phyloP scores from a whole-genome alignment of 2,797 vertebrate genomes.

The Erethizon dorsatum region DNA sequence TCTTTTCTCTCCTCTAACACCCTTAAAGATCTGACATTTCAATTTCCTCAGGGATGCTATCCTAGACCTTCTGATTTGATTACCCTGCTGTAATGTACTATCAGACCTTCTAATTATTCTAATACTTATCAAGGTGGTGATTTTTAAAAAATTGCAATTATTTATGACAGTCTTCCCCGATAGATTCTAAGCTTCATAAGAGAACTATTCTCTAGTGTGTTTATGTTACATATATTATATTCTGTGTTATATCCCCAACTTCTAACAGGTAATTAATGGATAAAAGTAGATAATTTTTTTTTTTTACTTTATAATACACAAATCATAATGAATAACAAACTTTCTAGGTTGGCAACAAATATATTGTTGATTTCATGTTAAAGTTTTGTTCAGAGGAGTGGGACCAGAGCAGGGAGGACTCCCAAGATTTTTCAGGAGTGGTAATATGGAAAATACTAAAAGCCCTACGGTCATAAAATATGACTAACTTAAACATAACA shows the following conservation, averaged over 20 bases:
- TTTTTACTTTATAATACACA: neutral
- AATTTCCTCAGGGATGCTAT: neutral
- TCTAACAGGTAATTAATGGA: neutral
- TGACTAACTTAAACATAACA: neutral
- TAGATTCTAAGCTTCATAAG: neutral
- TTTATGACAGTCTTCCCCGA: neutral
- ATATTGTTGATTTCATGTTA: neutral
- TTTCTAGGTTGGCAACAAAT: neutral
- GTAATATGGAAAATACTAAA: neutral
- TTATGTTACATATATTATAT: neutral
- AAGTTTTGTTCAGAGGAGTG: neutral
- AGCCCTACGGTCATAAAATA: neutral
- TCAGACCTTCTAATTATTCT: neutral
- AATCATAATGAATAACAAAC: neutral
- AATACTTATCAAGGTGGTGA: neutral
- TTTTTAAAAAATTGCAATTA: neutral
- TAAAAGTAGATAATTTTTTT: neutral
- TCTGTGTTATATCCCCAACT: neutral
- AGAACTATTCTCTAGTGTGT: neutral
- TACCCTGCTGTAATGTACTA: rapidly evolving
- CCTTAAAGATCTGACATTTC: neutral
- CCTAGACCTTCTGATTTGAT: no score
- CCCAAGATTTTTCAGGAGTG: neutral
- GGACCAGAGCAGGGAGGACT: neutral
- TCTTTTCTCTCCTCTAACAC: neutral